Base-by-base conservation (phyloP, 2,888 invertebrate species). In the Cephus runcator region DNA sequence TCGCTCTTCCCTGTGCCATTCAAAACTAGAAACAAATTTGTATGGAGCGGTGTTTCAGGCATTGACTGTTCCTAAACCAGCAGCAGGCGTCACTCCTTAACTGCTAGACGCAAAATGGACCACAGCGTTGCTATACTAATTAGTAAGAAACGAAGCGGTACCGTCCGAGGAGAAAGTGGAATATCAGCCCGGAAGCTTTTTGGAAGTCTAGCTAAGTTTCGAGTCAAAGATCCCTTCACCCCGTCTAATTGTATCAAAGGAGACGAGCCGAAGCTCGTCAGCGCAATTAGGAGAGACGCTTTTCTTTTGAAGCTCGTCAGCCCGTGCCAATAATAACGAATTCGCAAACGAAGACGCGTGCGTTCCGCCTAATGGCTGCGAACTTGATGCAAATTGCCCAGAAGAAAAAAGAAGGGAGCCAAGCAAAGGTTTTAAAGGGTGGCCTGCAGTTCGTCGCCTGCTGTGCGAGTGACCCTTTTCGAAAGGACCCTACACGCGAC, bases 281-380 rank as follows among this genome's bases (percentile, higher is more conserved):
- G 30, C 4, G 71, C 71, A 71, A 71, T 71, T 71, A 71, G 71
- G 71, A 12, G 71, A 31, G 71, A 33, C 30, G 71, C 71, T 31
- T 71, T 74, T 74, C 74, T 34, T 74, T 74, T 34, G 74, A 74
- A n/a, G 35, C 31, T 35, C 74, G 35, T n/a, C 35, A 30, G 74
- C 11, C 31, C 35, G 35, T 11, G 9, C 30, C 74, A 11, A 30
- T 71, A n/a, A 35, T 74, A 74, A 74, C 74, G 74, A 74, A 74
- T 74, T 74, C 23, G 74, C 74, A 34, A 74, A 74, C 74, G 74
- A 9, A 30, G 74, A 74, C 74, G 34, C 74, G 74, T 34, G 74
- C 35, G 35, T 30, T 15, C 11, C 30, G 30, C 74, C 35, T 74
- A 71, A 71, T 71, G 71, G 31, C 15, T 33, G 12, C 71, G 15